These are phyloP conservation scores for Patella pellucida DNA, from an alignment of 2,888 invertebrate species.

Conservation along the genomic window DNA sequence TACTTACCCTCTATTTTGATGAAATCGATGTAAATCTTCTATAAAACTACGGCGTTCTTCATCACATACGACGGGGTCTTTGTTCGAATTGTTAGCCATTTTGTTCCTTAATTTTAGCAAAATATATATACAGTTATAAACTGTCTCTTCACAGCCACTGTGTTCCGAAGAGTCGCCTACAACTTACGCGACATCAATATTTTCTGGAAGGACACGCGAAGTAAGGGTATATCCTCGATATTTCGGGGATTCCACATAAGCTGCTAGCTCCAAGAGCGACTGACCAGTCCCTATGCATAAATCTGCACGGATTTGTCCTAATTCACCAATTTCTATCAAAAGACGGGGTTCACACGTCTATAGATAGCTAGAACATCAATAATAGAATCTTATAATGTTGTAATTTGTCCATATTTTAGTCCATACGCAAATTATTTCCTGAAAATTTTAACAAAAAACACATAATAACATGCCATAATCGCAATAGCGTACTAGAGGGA, in stretches of 20 bases:
- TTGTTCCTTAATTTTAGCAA: conserved; percentile 27
- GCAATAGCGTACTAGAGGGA: conserved; percentile 65
- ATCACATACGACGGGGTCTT: conserved; percentile 82
- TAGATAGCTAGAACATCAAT: no score
- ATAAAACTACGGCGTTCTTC: conserved; percentile 85
- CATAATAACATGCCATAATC: conserved; percentile 68
- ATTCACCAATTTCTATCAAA: background rate
- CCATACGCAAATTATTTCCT: conserved; percentile 60
- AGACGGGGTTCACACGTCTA: no score
- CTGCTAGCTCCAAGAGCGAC: conserved; percentile 23
- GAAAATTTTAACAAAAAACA: conserved; percentile 66
- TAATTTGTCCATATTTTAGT: conserved; percentile 56
- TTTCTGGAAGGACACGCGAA: conserved; percentile 32
- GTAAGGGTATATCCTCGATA: conserved; percentile 49
- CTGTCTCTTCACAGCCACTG: background rate
- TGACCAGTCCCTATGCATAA: conserved; percentile 33
- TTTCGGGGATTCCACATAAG: conserved; percentile 41
- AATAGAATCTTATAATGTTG: conserved; percentile 25
- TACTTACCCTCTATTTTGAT: conserved; percentile 90
- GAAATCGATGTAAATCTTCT: conserved; percentile 89
- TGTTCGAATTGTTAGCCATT: conserved; percentile 79
- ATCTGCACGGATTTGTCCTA: conserved; percentile 26
- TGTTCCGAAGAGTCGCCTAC: conserved; percentile 20
- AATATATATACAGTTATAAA: background rate
- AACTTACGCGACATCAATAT: conserved; percentile 37